phyloP scores from a whole-genome alignment of 2,113 vertebrate genomes.

The Argyrosomus japonicus region DNA sequence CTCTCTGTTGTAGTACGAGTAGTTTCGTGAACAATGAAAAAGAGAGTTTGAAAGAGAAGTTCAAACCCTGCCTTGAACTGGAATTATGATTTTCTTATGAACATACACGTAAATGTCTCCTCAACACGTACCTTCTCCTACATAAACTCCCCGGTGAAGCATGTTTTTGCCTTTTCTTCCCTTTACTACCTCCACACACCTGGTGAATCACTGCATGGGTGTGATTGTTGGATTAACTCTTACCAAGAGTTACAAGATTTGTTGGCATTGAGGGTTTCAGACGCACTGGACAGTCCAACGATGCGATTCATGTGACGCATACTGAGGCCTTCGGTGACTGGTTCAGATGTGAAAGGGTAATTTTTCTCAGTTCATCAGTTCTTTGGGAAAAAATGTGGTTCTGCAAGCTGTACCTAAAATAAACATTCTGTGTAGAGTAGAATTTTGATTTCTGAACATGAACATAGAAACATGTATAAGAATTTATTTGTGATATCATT shows the following conservation, averaged over 20 bases:
- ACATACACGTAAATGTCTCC: neutral
- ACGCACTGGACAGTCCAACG: neutral
- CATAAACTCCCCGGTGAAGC: neutral
- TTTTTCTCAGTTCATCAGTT: no score
- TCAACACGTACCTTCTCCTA: no score
- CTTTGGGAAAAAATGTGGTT: no score
- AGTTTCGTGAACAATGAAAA: neutral
- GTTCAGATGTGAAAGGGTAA: neutral
- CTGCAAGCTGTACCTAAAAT: neutral
- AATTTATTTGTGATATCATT: neutral
- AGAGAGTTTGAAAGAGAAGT: no score
- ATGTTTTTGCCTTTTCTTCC: neutral
- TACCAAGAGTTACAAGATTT: no score
- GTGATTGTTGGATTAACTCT: no score
- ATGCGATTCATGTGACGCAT: neutral
- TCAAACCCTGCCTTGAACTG: no score
- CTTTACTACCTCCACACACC: neutral
- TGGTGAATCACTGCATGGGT: no score
- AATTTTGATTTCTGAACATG: neutral
- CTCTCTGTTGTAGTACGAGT: no score
- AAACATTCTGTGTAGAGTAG: neutral
- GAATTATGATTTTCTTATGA: neutral
- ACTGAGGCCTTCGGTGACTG: neutral
- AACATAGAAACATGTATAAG: neutral
- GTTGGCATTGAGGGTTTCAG: neutral